phyloP scores from a whole-genome alignment of 2,888 invertebrate genomes.

The Hermaeophaga mercurialis region DNA sequence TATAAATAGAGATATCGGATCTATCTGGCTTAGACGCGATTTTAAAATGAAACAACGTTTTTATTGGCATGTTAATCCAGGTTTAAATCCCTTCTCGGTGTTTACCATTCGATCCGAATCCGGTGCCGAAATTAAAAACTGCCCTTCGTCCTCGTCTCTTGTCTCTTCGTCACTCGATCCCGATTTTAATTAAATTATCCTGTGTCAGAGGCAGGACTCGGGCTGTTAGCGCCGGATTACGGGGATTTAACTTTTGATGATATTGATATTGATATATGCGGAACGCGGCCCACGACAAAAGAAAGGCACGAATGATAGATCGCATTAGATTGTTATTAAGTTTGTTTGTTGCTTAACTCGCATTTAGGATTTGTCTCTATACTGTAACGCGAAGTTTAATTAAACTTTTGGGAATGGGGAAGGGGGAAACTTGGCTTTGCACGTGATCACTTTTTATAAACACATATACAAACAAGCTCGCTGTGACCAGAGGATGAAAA shows the following conservation, averaged over 20 bases:
- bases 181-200: slow-evolving; percentile 54
- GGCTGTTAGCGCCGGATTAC: slow-evolving; percentile 47
- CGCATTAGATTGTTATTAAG: slow-evolving; percentile 51
- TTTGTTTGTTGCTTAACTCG: slow-evolving; percentile 27
- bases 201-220: slow-evolving; percentile 34
- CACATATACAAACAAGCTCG: too few species aligned
- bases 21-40: too few species aligned
- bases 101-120: background rate
- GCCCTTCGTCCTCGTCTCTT: slow-evolving; percentile 32
- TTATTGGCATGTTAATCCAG: slow-evolving; percentile 37
- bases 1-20: too few species aligned
- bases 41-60: slow-evolving; percentile 29
- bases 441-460: too few species aligned
- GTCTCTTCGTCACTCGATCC: slow-evolving; percentile 45
- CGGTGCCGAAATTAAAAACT: slow-evolving; percentile 50
- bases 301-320: slow-evolving; percentile 43
- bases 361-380: background rate
- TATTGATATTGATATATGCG: slow-evolving; percentile 25
- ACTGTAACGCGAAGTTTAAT: too few species aligned
- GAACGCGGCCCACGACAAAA: slow-evolving; percentile 26
- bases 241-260: slow-evolving; percentile 44
- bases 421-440: too few species aligned
- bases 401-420: too few species aligned
- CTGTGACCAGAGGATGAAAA: too few species aligned
- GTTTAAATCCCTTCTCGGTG: background rate